phyloP scores from a whole-genome alignment of 2,797 vertebrate species.

The Rhynchotus rufescens region DNA sequence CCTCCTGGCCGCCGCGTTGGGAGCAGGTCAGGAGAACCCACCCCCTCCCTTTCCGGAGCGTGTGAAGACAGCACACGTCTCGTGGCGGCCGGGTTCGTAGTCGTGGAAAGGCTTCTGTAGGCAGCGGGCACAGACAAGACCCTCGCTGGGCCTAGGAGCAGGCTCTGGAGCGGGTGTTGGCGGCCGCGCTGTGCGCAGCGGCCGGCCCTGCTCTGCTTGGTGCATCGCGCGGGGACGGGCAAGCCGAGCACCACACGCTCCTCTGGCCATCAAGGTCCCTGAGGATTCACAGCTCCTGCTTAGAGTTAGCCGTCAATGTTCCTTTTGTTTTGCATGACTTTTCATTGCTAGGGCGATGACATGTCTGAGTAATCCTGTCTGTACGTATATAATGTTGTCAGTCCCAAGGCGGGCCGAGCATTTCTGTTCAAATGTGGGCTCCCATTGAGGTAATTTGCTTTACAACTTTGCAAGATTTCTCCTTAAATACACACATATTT shows the following conservation, averaged over 20 bases:
- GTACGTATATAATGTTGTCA: accelerated
- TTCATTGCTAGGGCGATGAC: neutral
- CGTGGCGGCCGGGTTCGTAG: neutral
- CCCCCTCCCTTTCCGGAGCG: too few species aligned
- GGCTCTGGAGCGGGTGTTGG: neutral
- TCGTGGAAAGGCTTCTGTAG: neutral
- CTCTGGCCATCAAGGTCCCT: neutral
- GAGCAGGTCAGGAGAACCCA: neutral
- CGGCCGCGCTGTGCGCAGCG: neutral
- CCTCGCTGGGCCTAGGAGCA: neutral
- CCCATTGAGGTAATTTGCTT: neutral
- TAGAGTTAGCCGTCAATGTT: neutral
- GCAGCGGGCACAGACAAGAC: neutral
- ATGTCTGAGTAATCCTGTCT: neutral
- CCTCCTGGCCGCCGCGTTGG: neutral
- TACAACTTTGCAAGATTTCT: accelerated
- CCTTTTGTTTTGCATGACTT: neutral
- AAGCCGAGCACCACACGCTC: neutral
- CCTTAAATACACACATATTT: neutral
- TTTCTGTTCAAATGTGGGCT: accelerated
- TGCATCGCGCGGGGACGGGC: neutral
- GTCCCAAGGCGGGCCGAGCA: neutral
- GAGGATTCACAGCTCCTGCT: neutral
- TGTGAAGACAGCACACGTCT: too few species aligned
- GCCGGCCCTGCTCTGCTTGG: neutral